Conservation (phyloP, 2,797 vertebrate species). For the Enteromius mattozi region DNA sequence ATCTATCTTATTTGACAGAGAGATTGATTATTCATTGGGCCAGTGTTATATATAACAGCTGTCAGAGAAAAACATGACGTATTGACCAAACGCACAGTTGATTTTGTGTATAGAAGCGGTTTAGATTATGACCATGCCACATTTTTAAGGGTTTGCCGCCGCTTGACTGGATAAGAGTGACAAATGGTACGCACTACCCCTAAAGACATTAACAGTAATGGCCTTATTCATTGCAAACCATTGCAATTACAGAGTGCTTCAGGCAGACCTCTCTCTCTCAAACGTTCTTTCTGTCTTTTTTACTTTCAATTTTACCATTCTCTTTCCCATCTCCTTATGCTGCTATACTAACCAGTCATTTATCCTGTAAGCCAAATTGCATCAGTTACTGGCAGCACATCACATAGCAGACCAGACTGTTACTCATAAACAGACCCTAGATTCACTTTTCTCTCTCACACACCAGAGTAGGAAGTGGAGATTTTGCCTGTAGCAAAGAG, state of each 20-base stretch:
- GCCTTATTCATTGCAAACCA: constrained; percentile 75
- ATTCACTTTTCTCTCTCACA: background rate
- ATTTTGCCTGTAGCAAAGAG: background rate
- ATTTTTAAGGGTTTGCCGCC: constrained; percentile 61
- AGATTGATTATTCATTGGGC: constrained; percentile 28
- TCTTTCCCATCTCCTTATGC: constrained; percentile 1
- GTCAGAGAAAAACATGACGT: constrained; percentile 41
- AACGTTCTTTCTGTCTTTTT: background rate
- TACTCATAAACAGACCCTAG: background rate
- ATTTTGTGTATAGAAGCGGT: constrained; percentile 61
- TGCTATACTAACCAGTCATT: constrained; percentile 25
- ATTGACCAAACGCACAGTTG: constrained; percentile 50
- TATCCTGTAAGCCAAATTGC: constrained; percentile 29
- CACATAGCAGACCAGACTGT: constrained; percentile 24
- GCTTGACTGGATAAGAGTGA: constrained; percentile 67
- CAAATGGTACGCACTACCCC: constrained; percentile 69
- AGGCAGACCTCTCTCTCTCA: constrained; percentile 21
- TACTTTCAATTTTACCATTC: background rate
- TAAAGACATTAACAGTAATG: constrained; percentile 78
- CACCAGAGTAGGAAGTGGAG: background rate
- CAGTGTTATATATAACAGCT: constrained; percentile 18
- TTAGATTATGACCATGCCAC: constrained; percentile 62
- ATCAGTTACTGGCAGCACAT: constrained; percentile 32
- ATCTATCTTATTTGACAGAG: constrained; percentile 25
- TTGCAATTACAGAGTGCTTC: constrained; percentile 47